Evolutionary conservation across 2,888 invertebrate species (phyloP).

Genomic region (Dicycla oo): DNA sequence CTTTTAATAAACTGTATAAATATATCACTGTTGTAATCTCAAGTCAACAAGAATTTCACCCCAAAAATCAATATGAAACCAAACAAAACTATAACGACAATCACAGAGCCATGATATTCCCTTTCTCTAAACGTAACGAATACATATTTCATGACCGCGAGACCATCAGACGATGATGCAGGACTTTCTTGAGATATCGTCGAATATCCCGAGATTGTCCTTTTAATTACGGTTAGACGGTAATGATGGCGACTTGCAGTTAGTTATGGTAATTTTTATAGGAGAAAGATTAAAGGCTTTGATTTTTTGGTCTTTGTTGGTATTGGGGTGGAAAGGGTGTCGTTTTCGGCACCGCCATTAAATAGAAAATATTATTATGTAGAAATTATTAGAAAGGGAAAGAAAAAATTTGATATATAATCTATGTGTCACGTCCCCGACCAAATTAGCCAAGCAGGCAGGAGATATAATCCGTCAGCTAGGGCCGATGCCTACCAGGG

Average conservation of each 20-base stretch:
- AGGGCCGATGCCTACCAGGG: no score
- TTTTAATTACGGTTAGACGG: conserved; percentile 73
- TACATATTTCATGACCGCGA: conserved; percentile 80
- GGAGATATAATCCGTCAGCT: no score
- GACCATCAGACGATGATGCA: conserved; percentile 69
- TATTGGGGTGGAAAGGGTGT: no score
- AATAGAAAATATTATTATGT: no score
- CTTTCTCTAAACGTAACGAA: conserved; percentile 67
- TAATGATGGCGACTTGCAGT: conserved; percentile 61
- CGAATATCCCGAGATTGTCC: conserved; percentile 70
- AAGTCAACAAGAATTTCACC: not conserved
- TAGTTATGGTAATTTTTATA: conserved; percentile 9
- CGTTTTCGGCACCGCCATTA: not conserved
- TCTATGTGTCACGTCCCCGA: no score
- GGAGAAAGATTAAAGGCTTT: not conserved
- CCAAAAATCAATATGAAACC: conserved; percentile 27
- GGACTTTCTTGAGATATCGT: conserved; percentile 62
- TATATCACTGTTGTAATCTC: not conserved
- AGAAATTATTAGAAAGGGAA: no score
- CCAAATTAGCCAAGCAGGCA: no score
- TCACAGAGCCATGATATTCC: conserved; percentile 60
- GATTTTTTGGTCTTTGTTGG: not conserved
- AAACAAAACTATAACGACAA: conserved; percentile 42
- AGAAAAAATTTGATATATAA: no score
- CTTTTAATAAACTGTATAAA: no score